These are phyloP conservation scores for Lepidochitona cinerea DNA, from an alignment of 2,888 invertebrate species.

Conservation along the genomic window DNA sequence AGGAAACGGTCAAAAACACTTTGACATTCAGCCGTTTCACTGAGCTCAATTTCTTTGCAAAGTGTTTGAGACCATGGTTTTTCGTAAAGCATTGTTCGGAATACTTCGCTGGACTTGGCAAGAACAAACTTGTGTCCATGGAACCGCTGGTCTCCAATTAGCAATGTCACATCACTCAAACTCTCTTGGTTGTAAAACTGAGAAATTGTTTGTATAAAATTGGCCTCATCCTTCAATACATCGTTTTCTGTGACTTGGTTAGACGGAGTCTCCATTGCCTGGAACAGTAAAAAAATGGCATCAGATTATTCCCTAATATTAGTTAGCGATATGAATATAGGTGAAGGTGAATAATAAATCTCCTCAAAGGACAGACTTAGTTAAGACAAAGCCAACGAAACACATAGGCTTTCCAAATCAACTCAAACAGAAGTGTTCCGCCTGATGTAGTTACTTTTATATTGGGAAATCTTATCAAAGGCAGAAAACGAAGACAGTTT, in stretches of 20 bases:
- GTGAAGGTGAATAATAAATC: no score
- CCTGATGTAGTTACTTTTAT: no score
- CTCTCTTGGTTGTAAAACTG: conserved; percentile 66
- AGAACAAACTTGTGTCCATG: conserved; percentile 69
- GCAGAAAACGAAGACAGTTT: no score
- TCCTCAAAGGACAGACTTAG: no score
- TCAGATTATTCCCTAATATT: no score
- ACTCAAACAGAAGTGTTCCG: no score
- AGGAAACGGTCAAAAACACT: conserved; percentile 67
- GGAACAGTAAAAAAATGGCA: not conserved
- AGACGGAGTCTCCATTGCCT: conserved; percentile 7
- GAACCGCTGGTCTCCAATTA: conserved; percentile 52
- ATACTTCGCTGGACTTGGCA: conserved; percentile 70
- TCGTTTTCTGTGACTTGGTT: conserved; percentile 22
- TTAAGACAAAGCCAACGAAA: no score
- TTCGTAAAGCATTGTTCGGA: conserved; percentile 68
- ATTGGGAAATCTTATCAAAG: no score
- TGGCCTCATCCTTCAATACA: conserved; percentile 60
- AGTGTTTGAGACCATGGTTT: conserved; percentile 58
- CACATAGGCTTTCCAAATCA: no score
- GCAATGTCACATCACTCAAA: conserved; percentile 64
- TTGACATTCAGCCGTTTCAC: conserved; percentile 66
- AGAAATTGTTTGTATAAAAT: conserved; percentile 66
- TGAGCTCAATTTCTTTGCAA: conserved; percentile 59
- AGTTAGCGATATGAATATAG: no score